These are phyloP conservation scores for Venusia cambrica DNA, from an alignment of 2,888 invertebrate species.

Conservation along the genomic window DNA sequence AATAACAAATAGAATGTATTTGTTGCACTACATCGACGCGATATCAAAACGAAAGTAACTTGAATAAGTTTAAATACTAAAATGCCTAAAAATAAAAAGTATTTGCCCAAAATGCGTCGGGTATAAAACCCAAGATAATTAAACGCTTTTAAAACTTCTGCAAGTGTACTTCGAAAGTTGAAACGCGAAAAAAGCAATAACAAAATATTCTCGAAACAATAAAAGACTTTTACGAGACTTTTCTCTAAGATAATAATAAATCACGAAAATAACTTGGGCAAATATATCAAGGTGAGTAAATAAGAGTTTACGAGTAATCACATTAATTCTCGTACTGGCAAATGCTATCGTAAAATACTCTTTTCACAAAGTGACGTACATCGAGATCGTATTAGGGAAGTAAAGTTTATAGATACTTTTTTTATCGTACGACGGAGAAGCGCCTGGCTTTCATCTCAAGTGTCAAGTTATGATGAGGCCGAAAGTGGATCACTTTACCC, in stretches of 20 bases:
- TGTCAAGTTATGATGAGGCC: too few species aligned
- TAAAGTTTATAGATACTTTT: conserved; percentile 27
- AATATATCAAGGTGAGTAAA: conserved; percentile 37
- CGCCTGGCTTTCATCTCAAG: too few species aligned
- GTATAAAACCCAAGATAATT: conserved; percentile 13
- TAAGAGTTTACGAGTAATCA: conserved; percentile 54
- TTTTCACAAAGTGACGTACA: conserved; percentile 44
- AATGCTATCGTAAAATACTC: conserved; percentile 52
- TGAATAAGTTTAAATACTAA: too few species aligned
- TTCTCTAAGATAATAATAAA: conserved; percentile 14
- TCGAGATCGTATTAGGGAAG: conserved; percentile 39
- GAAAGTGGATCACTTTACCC: too few species aligned
- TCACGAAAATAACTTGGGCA: conserved; percentile 16
- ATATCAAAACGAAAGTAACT: too few species aligned
- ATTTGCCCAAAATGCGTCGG: too few species aligned
- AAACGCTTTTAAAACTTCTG: conserved; percentile 10
- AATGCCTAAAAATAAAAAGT: too few species aligned
- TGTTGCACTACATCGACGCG: too few species aligned
- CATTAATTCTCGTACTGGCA: conserved; percentile 53
- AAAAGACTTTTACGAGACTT: conserved; percentile 14
- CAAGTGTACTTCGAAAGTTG: conserved; percentile 16
- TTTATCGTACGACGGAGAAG: background rate
- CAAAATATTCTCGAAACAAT: conserved; percentile 17
- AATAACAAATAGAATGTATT: too few species aligned
- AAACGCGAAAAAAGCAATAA: conserved; percentile 16